A percentile compares a stretch with the other conserved stretches of the same genome.
Conservation (phyloP, 2,888 invertebrate genomes). For the Caenorhabditis wallacei region DNA sequence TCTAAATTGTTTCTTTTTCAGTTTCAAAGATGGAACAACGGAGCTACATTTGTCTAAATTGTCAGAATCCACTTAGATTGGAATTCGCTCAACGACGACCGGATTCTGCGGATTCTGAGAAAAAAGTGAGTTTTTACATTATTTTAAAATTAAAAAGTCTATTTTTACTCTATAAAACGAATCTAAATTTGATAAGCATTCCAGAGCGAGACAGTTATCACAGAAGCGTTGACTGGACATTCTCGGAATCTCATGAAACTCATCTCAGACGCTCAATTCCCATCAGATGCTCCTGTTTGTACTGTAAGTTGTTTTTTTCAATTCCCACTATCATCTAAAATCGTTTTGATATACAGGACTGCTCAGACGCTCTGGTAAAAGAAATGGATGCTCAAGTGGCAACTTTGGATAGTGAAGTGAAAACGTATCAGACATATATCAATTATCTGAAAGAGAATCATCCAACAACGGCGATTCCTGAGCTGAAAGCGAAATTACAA, state of each 20-base stretch:
- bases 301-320: slow-evolving; percentile 65
- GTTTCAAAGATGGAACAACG: slow-evolving; percentile 31
- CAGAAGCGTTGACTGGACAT: slow-evolving; percentile 62
- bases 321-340: too few species aligned
- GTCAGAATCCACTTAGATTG: slow-evolving; percentile 62
- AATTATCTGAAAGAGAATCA: slow-evolving; percentile 68
- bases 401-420: slow-evolving; percentile 76
- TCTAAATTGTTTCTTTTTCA: too few species aligned
- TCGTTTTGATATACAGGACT: slow-evolving; percentile 72
- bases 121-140: slow-evolving; percentile 41
- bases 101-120: slow-evolving; percentile 60
- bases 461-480: slow-evolving; percentile 63
- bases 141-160: too few species aligned
- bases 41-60: slow-evolving; percentile 63
- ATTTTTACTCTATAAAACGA: neutral
- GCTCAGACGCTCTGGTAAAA: slow-evolving; percentile 74
- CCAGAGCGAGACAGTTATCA: slow-evolving; percentile 48
- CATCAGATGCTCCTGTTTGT: slow-evolving; percentile 80
- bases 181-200: neutral
- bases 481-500: slow-evolving; percentile 67
- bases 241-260: slow-evolving; percentile 75
- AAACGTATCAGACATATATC: slow-evolving; percentile 72
- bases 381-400: slow-evolving; percentile 77
- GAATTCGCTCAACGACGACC: slow-evolving; percentile 57
- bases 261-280: slow-evolving; percentile 73